Base-by-base conservation (phyloP, 1,140 invertebrate genomes). In the Wasmannia auropunctata region DNA sequence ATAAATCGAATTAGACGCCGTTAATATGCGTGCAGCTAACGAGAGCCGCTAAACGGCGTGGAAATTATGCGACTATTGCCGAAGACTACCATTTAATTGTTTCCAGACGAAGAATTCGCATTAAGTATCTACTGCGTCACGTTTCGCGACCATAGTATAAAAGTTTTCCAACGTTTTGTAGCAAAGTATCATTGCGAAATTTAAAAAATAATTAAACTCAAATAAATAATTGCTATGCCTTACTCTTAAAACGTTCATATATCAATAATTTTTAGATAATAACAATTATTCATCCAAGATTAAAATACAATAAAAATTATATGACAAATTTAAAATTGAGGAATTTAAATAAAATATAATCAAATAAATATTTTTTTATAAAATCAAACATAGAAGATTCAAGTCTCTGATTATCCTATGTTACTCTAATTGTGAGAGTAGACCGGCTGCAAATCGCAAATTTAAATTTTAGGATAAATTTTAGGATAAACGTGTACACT, bases 1-100 rank as follows among this genome's bases (percentile, higher is more conserved):
- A 86, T 88, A 89, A 86, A 76, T 79, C 63, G 70, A 89, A 89
- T 85, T 25, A 34, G 28, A 25, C 1, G 40, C 3, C 76, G 70
- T 83, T 88, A 62, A 89, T 72, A 75, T 31, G 31, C 25, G 37
- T 31, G 31, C 8, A 8, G 19, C 28, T 46, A 40, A 37, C n/a
- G 11, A 5, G 3, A 16, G 2, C 16, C 22, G n/a, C n/a, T n/a
- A n/a, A 14, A 67, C 37, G 46, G 10, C 37, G 2, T 0, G 22
- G 14, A 56, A 80, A 80, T 80, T 43, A 54, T 7, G 11, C 37
- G 22, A 10, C 34, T 65, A 37, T 37, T 37, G 6, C 11, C 22
- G 7, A 69, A 54, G 10, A 56, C 25, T 67, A 25, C 19, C 43
- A 31, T 34, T 80, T 31, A 51, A 58, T 28, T 49, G 22, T 51